phyloP scores from a whole-genome alignment of 1,140 invertebrate genomes.

The Plutomurus gul region DNA sequence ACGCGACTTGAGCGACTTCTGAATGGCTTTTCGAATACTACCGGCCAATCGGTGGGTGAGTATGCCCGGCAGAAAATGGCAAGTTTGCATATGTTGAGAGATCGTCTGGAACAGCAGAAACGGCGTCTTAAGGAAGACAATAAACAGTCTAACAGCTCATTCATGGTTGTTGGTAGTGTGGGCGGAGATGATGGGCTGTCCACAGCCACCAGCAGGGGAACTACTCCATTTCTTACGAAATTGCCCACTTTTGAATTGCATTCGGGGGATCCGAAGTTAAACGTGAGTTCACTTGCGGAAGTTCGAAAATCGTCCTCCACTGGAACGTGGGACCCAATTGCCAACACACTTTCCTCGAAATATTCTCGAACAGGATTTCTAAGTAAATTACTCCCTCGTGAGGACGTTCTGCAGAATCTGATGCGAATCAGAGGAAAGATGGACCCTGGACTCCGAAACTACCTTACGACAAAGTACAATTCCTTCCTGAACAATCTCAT shows the following conservation, averaged over 20 bases:
- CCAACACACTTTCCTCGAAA: neutral
- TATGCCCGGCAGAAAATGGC: constrained; percentile 14
- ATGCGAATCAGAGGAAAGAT: constrained; percentile 36
- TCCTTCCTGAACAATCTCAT: constrained; percentile 39
- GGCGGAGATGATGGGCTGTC: too few species aligned
- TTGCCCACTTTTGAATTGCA: too few species aligned
- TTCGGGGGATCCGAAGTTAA: too few species aligned
- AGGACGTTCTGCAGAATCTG: constrained; percentile 32
- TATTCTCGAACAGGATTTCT: constrained; percentile 12
- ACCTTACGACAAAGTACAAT: constrained; percentile 45
- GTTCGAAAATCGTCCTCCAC: neutral
- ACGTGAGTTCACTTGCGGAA: neutral
- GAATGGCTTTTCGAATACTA: neutral
- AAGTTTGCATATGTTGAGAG: neutral
- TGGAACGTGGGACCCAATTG: neutral
- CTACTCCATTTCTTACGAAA: too few species aligned
- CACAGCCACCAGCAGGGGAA: too few species aligned
- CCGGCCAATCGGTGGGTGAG: neutral
- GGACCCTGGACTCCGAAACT: constrained; percentile 35
- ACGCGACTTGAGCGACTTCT: neutral
- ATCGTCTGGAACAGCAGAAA: neutral
- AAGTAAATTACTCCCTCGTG: constrained; percentile 1
- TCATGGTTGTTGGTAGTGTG: too few species aligned
- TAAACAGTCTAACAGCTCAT: too few species aligned
- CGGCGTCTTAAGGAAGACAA: neutral